These are phyloP conservation scores for Ectobius pallidus DNA, from an alignment of 2,888 invertebrate genomes.

Conservation along the genomic window DNA sequence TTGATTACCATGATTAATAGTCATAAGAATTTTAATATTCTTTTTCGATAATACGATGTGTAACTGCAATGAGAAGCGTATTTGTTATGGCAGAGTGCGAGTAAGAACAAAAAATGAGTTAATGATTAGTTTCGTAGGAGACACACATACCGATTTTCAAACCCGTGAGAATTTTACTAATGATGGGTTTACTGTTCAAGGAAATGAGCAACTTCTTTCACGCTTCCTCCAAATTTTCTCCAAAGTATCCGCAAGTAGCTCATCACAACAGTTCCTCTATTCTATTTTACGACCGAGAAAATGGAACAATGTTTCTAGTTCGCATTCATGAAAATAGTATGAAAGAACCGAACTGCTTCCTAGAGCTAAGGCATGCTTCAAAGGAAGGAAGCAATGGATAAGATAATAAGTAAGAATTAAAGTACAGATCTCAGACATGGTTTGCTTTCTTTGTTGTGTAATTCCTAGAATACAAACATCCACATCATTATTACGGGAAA, in stretches of 20 bases:
- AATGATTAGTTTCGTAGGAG: neutral
- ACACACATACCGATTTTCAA: neutral
- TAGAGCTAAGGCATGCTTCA: no score
- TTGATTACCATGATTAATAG: no score
- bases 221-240: neutral
- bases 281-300: neutral
- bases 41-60: neutral
- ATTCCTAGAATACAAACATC: no score
- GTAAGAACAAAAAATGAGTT: neutral
- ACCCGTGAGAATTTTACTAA: neutral
- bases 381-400: no score
- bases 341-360: no score
- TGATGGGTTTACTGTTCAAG: neutral
- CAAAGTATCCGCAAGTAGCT: neutral
- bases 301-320: no score
- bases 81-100: neutral
- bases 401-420: no score
- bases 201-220: neutral
- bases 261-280: neutral
- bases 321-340: no score
- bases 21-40: neutral
- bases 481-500: no score
- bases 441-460: no score
- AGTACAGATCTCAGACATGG: no score
- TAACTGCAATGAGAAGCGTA: neutral